phyloP scores from a whole-genome alignment of 2,113 vertebrate species.

The Motacilla alba region DNA sequence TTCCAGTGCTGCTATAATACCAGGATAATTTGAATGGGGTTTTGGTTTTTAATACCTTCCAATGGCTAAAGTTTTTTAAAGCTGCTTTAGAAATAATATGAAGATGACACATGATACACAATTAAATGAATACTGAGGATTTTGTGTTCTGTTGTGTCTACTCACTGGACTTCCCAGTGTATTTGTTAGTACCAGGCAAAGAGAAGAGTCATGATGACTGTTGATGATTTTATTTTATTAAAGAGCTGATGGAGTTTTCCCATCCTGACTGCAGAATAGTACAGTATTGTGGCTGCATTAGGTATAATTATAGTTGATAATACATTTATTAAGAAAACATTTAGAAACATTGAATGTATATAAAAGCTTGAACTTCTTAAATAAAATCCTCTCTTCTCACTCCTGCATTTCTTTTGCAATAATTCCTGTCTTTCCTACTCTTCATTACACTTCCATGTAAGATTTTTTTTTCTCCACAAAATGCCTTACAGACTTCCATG shows the following conservation, averaged over 20 bases:
- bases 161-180: slow-evolving; percentile 61
- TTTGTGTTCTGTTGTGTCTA: slow-evolving; percentile 65
- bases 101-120: slow-evolving; percentile 55
- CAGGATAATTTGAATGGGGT: slow-evolving; percentile 64
- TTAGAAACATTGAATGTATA: slow-evolving; percentile 73
- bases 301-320: slow-evolving; percentile 60
- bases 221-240: slow-evolving; percentile 61
- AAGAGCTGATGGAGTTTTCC: slow-evolving; percentile 27
- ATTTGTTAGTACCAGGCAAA: slow-evolving; percentile 41
- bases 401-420: slow-evolving; percentile 37
- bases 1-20: slow-evolving; percentile 78
- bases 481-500: not conserved
- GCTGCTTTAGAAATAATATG: slow-evolving; percentile 77
- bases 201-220: slow-evolving; percentile 50
- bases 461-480: not conserved
- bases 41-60: slow-evolving; percentile 62
- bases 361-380: slow-evolving; percentile 68
- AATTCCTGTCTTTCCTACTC: slow-evolving; percentile 14
- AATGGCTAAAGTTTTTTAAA: slow-evolving; percentile 58
- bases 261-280: slow-evolving; percentile 61
- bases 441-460: not conserved
- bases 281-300: slow-evolving; percentile 68
- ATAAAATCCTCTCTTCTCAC: slow-evolving; percentile 45
- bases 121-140: slow-evolving; percentile 63
- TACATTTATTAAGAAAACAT: slow-evolving; percentile 69